Conservation (phyloP, 2,888 invertebrate species). For the Halocaridina rubra region DNA sequence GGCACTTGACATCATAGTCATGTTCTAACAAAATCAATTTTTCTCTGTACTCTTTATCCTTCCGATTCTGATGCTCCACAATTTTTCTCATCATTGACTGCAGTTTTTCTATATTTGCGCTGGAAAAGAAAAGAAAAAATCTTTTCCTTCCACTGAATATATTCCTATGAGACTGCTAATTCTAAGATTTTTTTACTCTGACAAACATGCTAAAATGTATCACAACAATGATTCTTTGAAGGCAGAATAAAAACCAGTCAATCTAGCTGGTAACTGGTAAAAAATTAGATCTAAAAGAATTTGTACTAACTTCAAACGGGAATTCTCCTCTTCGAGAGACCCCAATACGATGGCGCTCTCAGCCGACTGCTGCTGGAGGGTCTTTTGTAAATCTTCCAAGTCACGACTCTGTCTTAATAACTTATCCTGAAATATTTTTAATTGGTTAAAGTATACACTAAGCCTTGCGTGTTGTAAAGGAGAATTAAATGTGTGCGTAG, state of each 20-base stretch:
- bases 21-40: not conserved
- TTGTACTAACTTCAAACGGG: not conserved
- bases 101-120: not conserved
- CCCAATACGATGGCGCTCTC: not conserved
- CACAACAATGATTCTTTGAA: no score
- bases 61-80: not conserved
- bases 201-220: no score
- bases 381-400: not conserved
- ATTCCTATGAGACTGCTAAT: no score
- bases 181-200: no score
- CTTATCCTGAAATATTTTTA: not conserved
- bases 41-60: not conserved
- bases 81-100: not conserved
- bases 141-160: no score
- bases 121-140: no score
- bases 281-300: no score
- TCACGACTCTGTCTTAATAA: not conserved
- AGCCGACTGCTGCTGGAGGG: not conserved
- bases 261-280: no score
- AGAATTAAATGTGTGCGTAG: no score
- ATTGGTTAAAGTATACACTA: no score
- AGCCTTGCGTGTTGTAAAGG: no score
- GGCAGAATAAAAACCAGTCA: no score
- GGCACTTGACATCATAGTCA: not conserved
- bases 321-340: not conserved